These are phyloP conservation scores for Rhagonycha lutea DNA, from an alignment of 2,888 invertebrate genomes.

Conservation along the genomic window DNA sequence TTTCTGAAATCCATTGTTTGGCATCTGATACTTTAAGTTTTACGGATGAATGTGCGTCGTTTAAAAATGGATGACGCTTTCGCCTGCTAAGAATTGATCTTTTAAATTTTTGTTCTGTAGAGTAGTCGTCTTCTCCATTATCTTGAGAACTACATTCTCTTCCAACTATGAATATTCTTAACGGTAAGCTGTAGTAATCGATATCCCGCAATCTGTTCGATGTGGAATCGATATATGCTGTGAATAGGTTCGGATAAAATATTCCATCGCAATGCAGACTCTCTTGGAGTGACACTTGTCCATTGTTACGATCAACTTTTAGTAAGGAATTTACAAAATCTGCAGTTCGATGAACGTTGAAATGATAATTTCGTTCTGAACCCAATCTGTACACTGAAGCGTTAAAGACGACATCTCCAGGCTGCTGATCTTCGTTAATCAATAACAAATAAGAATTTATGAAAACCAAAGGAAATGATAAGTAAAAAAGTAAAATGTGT, in stretches of 20 bases:
- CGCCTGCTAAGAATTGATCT: conserved; percentile 35
- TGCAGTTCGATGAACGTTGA: conserved; percentile 80
- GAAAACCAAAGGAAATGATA: conserved; percentile 18
- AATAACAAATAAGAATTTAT: conserved; percentile 47
- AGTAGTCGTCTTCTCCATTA: conserved; percentile 58
- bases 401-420: conserved; percentile 74
- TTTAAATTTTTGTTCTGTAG: conserved; percentile 41
- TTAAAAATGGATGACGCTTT: conserved; percentile 42
- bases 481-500: conserved; percentile 29
- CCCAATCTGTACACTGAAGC: conserved; percentile 80
- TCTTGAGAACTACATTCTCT: conserved; percentile 69
- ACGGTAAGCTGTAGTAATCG: conserved; percentile 81
- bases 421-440: conserved; percentile 54
- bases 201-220: conserved; percentile 78
- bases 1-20: conserved; percentile 84
- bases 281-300: conserved; percentile 74
- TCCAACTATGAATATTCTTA: conserved; percentile 76
- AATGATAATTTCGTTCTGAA: conserved; percentile 77
- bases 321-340: conserved; percentile 81
- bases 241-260: conserved; percentile 83
- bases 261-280: conserved; percentile 78
- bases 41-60: conserved; percentile 63
- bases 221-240: conserved; percentile 84
- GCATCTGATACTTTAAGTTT: conserved; percentile 75
- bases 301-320: conserved; percentile 73